Evolutionary conservation across 1,140 invertebrate species (phyloP), one percentile per base, ranked within the genome.

Genomic region (Oryctes rhinoceros): DNA sequence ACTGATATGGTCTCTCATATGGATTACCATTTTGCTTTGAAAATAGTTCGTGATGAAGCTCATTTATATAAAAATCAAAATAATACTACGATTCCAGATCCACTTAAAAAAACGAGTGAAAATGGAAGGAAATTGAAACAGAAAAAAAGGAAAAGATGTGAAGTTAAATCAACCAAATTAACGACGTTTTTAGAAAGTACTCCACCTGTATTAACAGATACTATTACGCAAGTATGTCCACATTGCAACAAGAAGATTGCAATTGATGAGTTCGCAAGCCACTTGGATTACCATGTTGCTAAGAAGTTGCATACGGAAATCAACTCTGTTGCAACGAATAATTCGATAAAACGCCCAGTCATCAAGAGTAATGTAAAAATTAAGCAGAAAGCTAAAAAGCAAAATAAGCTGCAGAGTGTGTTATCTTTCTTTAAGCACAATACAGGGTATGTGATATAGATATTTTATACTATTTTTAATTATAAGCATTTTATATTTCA

Each of bases 271-370:
- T 90, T 92, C 84, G 80, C 86, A 13, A 91, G 92, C 83, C 94
- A 95, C 86, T 86, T 89, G 79, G 93, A 95, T 87, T 94, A 91
- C 86, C 94, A 95, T 85, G 87, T 92, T 80, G 94, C 94, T 4
- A 92, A 91, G 84, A 91, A 90, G 83, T 84, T 95, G 47, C 93
- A 91, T 84, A 87, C 88, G 81, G 88, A 88, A 89, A 84, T 86
- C 79, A 89, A 88, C 84, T 49, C 62, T 35, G 24, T 74, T 1
- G 67, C 24, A 48, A 7, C 35, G 11, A 18, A 44, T 20, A 49
- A 20, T 20, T 7, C 48, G 10, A 49, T 76, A 76, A 37, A 20
- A 30, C 1, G 9, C 11, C 24, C 44, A n/a, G 44, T 30, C n/a
- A 3, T n/a, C 20, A 77, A 53, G 18, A 79, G 9, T 74, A 9